Evolutionary conservation across 2,797 vertebrate species (phyloP).

Genomic region (Lithobates pipiens): DNA sequence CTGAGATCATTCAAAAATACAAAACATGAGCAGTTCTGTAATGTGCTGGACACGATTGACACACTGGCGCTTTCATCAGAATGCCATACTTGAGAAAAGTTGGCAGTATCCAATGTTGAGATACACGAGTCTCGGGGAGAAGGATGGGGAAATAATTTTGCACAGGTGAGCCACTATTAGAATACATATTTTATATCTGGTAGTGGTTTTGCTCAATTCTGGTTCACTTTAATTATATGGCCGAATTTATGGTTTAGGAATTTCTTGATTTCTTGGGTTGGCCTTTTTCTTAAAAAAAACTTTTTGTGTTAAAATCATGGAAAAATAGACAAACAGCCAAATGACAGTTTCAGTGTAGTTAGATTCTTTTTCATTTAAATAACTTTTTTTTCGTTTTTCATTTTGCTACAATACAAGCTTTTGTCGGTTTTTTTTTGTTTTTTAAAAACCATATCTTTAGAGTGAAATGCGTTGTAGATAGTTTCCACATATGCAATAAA

Average conservation of each 20-base stretch:
- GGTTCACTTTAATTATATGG: neutral
- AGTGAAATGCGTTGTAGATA: neutral
- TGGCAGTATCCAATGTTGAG: neutral
- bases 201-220: neutral
- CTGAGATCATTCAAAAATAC: no score
- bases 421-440: neutral
- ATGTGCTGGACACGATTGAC: neutral
- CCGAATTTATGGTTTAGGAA: neutral
- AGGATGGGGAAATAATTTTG: neutral
- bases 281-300: neutral
- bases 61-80: neutral
- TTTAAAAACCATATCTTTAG: neutral
- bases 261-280: no score
- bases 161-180: neutral
- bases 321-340: neutral
- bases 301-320: neutral
- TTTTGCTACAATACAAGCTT: neutral
- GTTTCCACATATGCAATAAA: slow-evolving; percentile 25
- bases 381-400: neutral
- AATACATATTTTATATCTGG: neutral
- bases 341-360: neutral
- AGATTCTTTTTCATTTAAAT: neutral
- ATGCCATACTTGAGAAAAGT: neutral
- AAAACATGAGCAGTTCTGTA: neutral
- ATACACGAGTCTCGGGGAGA: neutral